A percentile compares a stretch with the other conserved stretches of the same genome.
phyloP scores from a whole-genome alignment of 1,140 invertebrate genomes.

The Bombus terrestris region DNA sequence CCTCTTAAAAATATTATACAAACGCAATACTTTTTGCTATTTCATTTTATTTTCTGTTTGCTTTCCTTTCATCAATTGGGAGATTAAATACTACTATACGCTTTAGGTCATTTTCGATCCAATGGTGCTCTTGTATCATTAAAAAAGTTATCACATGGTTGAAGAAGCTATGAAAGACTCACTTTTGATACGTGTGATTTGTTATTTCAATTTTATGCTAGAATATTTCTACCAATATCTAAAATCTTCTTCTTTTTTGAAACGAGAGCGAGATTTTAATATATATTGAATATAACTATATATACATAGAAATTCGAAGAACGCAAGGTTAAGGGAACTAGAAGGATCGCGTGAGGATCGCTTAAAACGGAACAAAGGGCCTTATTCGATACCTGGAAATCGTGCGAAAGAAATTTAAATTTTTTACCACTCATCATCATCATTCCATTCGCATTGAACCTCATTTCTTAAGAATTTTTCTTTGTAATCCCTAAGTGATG shows the following conservation, averaged over 20 bases:
- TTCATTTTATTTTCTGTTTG: neutral
- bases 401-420: neutral
- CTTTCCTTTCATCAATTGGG: neutral
- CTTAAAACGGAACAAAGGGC: neutral
- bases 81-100: neutral
- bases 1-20: neutral
- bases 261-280: neutral
- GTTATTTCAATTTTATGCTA: no score
- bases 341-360: neutral
- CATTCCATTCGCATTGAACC: neutral
- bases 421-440: neutral
- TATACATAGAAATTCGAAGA: no score
- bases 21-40: neutral
- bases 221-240: no score
- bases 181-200: no score
- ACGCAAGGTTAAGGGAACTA: neutral
- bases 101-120: neutral
- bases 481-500: neutral
- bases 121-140: no score
- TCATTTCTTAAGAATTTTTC: neutral
- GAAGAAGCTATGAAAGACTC: no score
- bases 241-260: neutral
- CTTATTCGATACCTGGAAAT: neutral
- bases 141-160: no score
- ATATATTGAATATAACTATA: no score